Evolutionary conservation across 2,888 invertebrate species (phyloP).

Genomic region (Eupithecia vulgata): DNA sequence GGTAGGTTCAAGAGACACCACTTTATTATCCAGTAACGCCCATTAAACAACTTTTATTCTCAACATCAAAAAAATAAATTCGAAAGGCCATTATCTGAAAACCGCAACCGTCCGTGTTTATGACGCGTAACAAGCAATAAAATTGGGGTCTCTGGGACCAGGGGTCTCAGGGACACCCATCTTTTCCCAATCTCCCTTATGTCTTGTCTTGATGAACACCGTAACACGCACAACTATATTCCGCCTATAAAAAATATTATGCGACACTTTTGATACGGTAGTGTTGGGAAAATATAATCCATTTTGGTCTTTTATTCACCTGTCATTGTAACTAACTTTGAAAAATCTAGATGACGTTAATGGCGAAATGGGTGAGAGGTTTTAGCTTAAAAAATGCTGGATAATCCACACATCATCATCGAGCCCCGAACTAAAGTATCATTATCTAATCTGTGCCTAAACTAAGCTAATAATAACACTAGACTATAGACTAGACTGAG

Average conservation of each 20-base stretch:
- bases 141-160: conserved; percentile 59
- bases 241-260: conserved; percentile 75
- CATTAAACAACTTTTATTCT: conserved; percentile 72
- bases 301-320: background rate
- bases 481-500: too few relatives aligned
- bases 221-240: conserved; percentile 67
- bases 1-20: background rate
- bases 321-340: too few relatives aligned
- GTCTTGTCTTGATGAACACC: conserved; percentile 74
- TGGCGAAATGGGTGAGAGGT: too few relatives aligned
- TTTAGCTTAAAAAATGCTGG: too few relatives aligned
- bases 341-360: too few relatives aligned
- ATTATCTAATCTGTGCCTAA: too few relatives aligned
- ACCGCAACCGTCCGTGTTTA: conserved; percentile 73
- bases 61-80: conserved; percentile 67
- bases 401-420: too few relatives aligned
- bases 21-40: conserved; percentile 52
- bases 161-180: conserved; percentile 54
- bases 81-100: conserved; percentile 68
- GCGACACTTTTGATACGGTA: conserved; percentile 57
- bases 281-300: conserved; percentile 25
- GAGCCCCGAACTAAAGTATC: too few relatives aligned
- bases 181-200: conserved; percentile 74
- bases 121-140: conserved; percentile 82
- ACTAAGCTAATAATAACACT: too few relatives aligned